phyloP scores from a whole-genome alignment of 2,797 vertebrate species.

The Tapera naevia region DNA sequence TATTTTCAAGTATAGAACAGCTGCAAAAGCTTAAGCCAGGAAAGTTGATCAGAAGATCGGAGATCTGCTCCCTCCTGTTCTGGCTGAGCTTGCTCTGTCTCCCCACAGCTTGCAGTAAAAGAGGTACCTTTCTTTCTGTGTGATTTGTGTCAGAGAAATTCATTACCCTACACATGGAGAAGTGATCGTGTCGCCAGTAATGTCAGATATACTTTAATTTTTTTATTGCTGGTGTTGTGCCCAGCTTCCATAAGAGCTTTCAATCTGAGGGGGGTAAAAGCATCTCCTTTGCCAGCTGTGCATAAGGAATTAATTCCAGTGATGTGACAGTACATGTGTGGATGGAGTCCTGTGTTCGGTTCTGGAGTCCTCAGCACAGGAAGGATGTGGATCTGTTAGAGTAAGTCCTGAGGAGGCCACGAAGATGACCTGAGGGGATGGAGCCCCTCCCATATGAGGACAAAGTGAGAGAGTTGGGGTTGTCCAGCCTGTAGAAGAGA shows the following conservation, averaged over 20 bases:
- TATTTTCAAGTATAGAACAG: neutral
- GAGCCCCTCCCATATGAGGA: too few species aligned
- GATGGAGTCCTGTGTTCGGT: too few species aligned
- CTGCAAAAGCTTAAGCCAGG: neutral
- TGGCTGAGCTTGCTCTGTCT: neutral
- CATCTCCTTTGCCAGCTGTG: neutral
- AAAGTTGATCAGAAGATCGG: neutral
- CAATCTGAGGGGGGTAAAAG: neutral
- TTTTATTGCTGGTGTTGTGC: neutral
- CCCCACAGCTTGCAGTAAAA: neutral
- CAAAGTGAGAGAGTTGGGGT: too few species aligned
- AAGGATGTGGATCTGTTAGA: too few species aligned
- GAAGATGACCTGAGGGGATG: too few species aligned
- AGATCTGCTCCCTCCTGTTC: neutral
- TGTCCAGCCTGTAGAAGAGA: too few species aligned
- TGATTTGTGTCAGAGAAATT: neutral
- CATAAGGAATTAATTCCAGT: neutral
- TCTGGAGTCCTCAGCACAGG: too few species aligned
- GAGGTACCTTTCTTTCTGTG: constrained; percentile 10
- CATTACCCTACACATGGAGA: neutral
- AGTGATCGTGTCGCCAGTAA: neutral
- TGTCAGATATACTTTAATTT: neutral
- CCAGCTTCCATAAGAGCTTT: neutral
- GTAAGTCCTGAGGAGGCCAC: too few species aligned
- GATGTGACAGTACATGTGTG: neutral